These are phyloP conservation scores for Oncorhynchus nerka DNA, from an alignment of 2,113 vertebrate genomes.

Conservation along the genomic window DNA sequence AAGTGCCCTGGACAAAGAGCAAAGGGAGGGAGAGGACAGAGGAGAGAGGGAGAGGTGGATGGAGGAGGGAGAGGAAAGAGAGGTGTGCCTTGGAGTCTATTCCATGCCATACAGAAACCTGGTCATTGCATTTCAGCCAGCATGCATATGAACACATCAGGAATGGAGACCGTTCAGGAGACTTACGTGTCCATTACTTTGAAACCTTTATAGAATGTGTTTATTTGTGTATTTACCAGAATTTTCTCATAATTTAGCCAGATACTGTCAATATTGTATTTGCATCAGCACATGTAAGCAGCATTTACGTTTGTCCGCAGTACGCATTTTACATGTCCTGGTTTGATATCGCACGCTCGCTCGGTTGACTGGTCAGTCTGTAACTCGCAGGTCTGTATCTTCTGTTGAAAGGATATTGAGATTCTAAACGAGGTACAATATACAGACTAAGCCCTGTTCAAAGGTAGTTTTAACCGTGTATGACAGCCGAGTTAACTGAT, in stretches of 20 bases:
- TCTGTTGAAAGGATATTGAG: slow-evolving; percentile 61
- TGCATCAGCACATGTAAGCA: no score
- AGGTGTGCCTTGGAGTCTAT: neutral
- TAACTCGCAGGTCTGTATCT: neutral
- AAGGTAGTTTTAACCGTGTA: slow-evolving; percentile 46
- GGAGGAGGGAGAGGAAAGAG: neutral
- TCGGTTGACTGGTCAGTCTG: no score
- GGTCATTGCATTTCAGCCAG: no score
- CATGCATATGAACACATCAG: no score
- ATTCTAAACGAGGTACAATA: slow-evolving; percentile 40
- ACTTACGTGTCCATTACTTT: no score
- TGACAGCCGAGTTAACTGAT: slow-evolving; percentile 53
- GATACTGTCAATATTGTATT: no score
- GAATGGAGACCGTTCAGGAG: no score
- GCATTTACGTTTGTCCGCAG: no score
- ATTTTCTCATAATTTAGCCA: no score
- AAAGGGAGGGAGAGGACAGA: slow-evolving; percentile 38
- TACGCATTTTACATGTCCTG: neutral
- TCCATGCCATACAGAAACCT: no score
- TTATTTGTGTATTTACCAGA: no score
- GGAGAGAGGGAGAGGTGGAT: neutral
- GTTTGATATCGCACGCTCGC: neutral
- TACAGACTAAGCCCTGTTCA: slow-evolving; percentile 30
- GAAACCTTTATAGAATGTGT: no score
- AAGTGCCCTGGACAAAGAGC: slow-evolving; percentile 50